Conservation (phyloP, 2,113 vertebrate genomes). For the Grantiella picta region DNA sequence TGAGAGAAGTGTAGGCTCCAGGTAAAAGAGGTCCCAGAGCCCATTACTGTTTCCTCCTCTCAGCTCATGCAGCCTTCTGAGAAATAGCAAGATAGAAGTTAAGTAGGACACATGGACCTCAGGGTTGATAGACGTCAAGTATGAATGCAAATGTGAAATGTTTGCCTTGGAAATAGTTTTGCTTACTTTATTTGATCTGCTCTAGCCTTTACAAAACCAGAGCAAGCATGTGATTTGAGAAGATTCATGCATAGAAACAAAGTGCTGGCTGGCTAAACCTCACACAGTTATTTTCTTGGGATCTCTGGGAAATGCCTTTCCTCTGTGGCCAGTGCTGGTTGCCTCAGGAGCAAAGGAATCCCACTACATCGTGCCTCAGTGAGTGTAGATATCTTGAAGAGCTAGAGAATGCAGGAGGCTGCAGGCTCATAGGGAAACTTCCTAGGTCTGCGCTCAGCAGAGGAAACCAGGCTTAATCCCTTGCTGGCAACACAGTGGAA, state of each 20-base stretch:
- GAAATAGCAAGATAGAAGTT: neutral
- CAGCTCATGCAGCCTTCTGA: neutral
- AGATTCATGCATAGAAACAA: neutral
- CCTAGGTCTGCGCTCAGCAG: neutral
- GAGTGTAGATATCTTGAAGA: neutral
- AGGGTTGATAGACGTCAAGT: neutral
- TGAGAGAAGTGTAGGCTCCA: neutral
- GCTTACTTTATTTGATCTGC: neutral
- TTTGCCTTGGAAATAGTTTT: neutral
- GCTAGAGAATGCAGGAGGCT: neutral
- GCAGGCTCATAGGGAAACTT: neutral
- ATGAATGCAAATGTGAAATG: neutral
- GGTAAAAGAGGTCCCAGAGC: neutral
- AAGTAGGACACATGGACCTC: neutral
- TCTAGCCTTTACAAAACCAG: neutral
- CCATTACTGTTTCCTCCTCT: neutral
- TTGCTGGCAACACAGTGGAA: neutral
- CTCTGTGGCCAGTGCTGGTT: neutral
- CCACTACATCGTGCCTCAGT: neutral
- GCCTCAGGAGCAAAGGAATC: neutral
- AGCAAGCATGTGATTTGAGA: rapidly evolving
- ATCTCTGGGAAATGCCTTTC: neutral
- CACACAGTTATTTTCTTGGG: neutral
- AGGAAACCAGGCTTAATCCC: neutral
- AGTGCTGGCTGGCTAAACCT: neutral